Base-by-base conservation (phyloP, 2,888 invertebrate genomes). In the Ferrisia virgata region DNA sequence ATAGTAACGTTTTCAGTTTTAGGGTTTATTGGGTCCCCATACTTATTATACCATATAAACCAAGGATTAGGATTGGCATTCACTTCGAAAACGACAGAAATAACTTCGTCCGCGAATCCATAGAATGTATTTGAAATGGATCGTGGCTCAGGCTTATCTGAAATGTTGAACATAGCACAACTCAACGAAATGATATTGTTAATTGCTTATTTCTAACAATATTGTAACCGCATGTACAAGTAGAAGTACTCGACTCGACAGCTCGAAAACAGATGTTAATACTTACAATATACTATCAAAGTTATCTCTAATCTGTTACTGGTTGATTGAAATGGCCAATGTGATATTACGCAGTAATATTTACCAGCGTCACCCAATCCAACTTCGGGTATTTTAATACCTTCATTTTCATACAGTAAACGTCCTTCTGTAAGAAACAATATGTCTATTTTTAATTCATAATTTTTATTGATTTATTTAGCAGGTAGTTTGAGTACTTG, bases 281-380 rank as follows among this genome's bases (percentile, higher is more conserved):
- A 83, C 76, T 15, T 47, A 83, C 83, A 28, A 31, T 83, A 83
- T 15, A 83, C 83, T 6, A 43, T 47, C 18, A 83, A 40, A 8
- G 83, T 76, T 64, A 83, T 69, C 22, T 83, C 83, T 43, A 43
- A 22, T 28, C 76, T 39, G 22, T 83, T 83, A 22, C 72, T 15
- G 11, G 72, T 83, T 15, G 83, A 83, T 40, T 83, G 83, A 47
- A 83, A 83, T 13, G 83, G 83, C 36, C 83, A 69, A 15, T 83
- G 83, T 15, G 83, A 69, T 28, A 83, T 43, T 0, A 83, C 47
- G 43, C 83, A 83, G 47, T 64, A 43, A 43, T 83, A 83, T 47
- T 83, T 72, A 25, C 83, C 83, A 40, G 83, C 83, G 72, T 83
- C 39, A 6, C 69, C 3, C 11, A 83, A 22, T 18, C 43, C 47